Conservation (phyloP, 2,888 invertebrate species). For the Linyphia triangularis region DNA sequence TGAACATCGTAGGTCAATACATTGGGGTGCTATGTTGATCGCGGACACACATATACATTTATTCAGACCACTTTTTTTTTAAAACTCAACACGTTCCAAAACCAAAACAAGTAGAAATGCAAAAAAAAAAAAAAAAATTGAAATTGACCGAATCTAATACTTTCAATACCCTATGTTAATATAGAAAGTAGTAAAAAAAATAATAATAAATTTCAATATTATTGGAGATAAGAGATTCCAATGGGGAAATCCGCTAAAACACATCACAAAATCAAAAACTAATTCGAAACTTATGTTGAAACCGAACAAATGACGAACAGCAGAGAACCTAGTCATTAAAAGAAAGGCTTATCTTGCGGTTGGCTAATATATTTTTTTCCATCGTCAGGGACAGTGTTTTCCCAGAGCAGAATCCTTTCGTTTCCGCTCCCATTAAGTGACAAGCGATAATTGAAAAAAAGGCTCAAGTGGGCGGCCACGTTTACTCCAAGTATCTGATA, state of each 20-base stretch:
- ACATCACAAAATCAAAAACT: not conserved
- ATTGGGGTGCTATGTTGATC: too few relatives aligned
- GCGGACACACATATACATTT: too few relatives aligned
- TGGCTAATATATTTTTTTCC: not conserved
- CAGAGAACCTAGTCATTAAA: slow-evolving; percentile 26
- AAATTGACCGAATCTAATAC: not conserved
- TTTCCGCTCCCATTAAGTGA: slow-evolving; percentile 55
- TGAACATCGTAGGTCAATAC: too few relatives aligned
- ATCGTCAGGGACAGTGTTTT: slow-evolving; percentile 14
- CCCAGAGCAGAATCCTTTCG: slow-evolving; percentile 44
- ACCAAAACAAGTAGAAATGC: not conserved
- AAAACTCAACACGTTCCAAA: too few relatives aligned
- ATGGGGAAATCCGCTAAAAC: not conserved
- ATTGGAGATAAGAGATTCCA: not conserved
- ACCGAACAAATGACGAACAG: not conserved
- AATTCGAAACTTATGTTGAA: not conserved
- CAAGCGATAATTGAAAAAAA: slow-evolving; percentile 64
- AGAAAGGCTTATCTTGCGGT: slow-evolving; percentile 2
- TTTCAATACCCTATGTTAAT: not conserved
- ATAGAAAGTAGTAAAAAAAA: too few relatives aligned
- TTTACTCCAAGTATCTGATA: slow-evolving; percentile 50
- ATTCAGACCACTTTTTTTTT: too few relatives aligned
- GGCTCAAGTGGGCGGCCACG: slow-evolving; percentile 60
- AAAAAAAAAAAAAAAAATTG: not conserved
- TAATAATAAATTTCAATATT: too few relatives aligned